phyloP scores from a whole-genome alignment of 2,797 vertebrate genomes.

The Distichodus sexfasciatus region DNA sequence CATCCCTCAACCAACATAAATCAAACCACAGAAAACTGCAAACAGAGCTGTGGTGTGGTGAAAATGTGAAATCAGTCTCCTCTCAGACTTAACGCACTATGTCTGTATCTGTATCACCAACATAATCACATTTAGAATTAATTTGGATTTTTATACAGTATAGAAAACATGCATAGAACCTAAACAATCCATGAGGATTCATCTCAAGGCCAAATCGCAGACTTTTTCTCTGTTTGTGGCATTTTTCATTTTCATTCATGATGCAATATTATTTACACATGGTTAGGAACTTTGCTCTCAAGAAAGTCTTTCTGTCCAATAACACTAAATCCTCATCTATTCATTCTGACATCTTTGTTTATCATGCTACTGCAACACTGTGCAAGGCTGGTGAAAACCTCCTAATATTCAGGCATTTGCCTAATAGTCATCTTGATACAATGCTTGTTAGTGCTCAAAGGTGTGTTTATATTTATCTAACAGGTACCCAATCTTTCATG shows the following conservation, averaged over 20 bases:
- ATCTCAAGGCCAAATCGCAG: not conserved
- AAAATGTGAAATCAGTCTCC: not conserved
- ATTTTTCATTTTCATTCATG: constrained; percentile 13
- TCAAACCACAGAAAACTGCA: constrained; percentile 10
- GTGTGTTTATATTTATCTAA: not conserved
- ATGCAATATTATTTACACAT: not conserved
- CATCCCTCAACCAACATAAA: not conserved
- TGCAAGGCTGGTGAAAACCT: not conserved
- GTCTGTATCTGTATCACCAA: too few relatives aligned
- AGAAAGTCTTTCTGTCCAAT: constrained; percentile 12
- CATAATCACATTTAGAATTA: too few relatives aligned
- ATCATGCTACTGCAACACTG: not conserved
- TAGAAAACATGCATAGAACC: too few relatives aligned
- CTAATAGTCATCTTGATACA: not conserved
- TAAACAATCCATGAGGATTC: not conserved
- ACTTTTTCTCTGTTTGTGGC: not conserved
- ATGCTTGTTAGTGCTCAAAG: not conserved
- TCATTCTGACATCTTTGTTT: constrained; percentile 11
- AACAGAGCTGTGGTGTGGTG: not conserved
- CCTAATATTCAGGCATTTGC: not conserved
- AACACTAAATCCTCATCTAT: constrained; percentile 22
- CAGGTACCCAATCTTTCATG: not conserved
- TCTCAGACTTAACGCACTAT: not conserved
- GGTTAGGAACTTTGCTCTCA: not conserved
- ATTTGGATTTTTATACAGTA: too few relatives aligned